Evolutionary conservation across 2,113 vertebrate genomes (phyloP).

Genomic region (Eolophus roseicapilla): DNA sequence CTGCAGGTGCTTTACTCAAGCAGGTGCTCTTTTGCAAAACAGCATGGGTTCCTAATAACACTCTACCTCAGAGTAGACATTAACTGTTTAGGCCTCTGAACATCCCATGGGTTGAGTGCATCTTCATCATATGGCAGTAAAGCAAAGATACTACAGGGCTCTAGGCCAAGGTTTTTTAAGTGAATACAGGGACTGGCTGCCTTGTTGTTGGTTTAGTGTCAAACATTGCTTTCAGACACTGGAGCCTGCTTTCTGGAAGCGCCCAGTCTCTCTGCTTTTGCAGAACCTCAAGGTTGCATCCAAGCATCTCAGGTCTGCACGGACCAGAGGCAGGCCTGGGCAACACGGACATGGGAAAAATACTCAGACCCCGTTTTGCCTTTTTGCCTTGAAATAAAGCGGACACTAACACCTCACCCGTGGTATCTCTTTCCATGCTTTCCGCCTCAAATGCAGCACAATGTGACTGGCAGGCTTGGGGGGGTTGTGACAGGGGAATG

Average conservation of each 20-base stretch:
- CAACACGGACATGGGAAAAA: neutral
- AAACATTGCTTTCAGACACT: neutral
- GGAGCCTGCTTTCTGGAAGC: neutral
- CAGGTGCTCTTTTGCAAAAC: slow-evolving; percentile 26
- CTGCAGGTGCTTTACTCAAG: slow-evolving; percentile 55
- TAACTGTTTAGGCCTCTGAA: slow-evolving; percentile 1
- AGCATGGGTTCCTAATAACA: neutral
- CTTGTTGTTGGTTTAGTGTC: neutral
- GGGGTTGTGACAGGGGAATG: neutral
- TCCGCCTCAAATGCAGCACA: neutral
- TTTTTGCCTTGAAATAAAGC: neutral
- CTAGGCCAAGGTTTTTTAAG: neutral
- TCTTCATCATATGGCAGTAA: neutral
- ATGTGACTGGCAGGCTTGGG: neutral
- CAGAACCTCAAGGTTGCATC: neutral
- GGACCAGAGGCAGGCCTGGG: neutral
- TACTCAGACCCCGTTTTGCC: neutral
- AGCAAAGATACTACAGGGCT: neutral
- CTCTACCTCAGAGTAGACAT: slow-evolving; percentile 5
- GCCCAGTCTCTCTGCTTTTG: neutral
- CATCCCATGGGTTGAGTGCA: neutral
- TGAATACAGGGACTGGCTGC: neutral
- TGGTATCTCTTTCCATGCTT: neutral
- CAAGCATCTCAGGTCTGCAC: neutral
- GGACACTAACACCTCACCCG: neutral